Evolutionary conservation across 2,797 vertebrate species (phyloP), one percentile per base, ranked within the genome.

Genomic region (Tarsius wallacei): DNA sequence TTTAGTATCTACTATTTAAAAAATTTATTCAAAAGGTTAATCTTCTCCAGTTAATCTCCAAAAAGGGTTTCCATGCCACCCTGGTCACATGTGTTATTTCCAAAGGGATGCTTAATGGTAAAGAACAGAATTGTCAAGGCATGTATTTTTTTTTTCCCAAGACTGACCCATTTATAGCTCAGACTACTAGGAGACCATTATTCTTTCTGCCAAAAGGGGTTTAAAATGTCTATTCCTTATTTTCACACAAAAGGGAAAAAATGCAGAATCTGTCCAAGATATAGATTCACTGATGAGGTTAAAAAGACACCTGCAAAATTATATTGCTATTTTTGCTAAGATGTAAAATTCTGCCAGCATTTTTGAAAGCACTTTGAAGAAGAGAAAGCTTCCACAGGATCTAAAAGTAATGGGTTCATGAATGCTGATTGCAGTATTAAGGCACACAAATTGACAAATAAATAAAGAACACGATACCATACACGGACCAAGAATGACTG

Each of bases 91-190:
- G 33, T 57, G 53, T 57, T 42, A 21, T 77, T 78, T 17, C 71
- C 71, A 63, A 57, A 76, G 19, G 28, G 57, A 28, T 61, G 31
- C 14, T 90, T 68, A 63, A 17, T 31, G 3, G 53, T 3, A 0
- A 89, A 42, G 33, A 83, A 49, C 28, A 87, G 31, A 91, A 95
- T 90, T 36, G 24, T 84, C 59, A 94, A 47, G 17, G 17, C 33
- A 64, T 95, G 85, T 90, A 26, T 59, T 85, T 68, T 90, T 95
- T 94, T 95, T 14, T 22, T n/a, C n/a, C 86, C n/a, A 85, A 42
- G 47, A 71, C 63, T 24, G 93, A 88, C 89, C 49, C 57, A 59
- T 86, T 88, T 89, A 77, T 63, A 96, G 36, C 26, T 63, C 83
- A 15, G 21, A 86, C 87, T 89, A 21, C 36, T 21, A 78, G 80